These are phyloP conservation scores for Heterodera filipjevi DNA, from an alignment of 2,888 invertebrate genomes.

Conservation along the genomic window DNA sequence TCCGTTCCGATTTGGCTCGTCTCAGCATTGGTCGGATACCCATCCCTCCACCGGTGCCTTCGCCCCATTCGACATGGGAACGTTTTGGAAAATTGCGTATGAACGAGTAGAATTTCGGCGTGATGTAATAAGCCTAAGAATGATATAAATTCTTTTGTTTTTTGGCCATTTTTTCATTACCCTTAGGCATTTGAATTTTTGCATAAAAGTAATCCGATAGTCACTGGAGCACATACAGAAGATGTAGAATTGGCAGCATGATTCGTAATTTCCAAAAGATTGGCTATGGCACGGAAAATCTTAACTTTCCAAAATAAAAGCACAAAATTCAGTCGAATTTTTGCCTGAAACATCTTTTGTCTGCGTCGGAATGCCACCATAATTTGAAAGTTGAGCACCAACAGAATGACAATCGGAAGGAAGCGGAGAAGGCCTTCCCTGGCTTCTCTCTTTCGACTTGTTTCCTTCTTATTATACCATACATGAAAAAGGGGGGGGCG, in stretches of 20 bases:
- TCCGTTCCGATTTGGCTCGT: constrained; percentile 12
- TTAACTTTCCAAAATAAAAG: constrained; percentile 14
- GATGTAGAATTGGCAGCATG: constrained; percentile 59
- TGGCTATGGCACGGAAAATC: constrained; percentile 64
- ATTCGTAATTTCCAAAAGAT: constrained; percentile 65
- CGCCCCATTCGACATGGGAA: constrained; percentile 16
- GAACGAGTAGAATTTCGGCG: constrained; percentile 35
- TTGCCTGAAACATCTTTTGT: constrained; percentile 62
- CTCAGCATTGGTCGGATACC: constrained; percentile 5
- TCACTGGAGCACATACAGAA: constrained; percentile 60
- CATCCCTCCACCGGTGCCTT: background rate
- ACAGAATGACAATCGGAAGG: constrained; percentile 61
- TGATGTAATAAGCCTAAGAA: constrained; percentile 46
- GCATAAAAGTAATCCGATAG: constrained; percentile 65
- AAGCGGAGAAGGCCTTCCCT: constrained; percentile 61
- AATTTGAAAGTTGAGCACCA: constrained; percentile 62
- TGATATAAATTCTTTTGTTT: background rate
- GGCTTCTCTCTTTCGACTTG: too few relatives aligned
- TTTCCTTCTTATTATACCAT: background rate
- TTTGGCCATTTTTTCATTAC: constrained; percentile 21
- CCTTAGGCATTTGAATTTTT: constrained; percentile 57
- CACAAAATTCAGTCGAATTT: background rate
- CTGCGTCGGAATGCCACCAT: constrained; percentile 63
- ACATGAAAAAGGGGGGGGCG: too few relatives aligned
- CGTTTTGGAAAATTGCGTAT: constrained; percentile 26